phyloP scores from a whole-genome alignment of 2,113 vertebrate species.

The Rhinichthys klamathensis region DNA sequence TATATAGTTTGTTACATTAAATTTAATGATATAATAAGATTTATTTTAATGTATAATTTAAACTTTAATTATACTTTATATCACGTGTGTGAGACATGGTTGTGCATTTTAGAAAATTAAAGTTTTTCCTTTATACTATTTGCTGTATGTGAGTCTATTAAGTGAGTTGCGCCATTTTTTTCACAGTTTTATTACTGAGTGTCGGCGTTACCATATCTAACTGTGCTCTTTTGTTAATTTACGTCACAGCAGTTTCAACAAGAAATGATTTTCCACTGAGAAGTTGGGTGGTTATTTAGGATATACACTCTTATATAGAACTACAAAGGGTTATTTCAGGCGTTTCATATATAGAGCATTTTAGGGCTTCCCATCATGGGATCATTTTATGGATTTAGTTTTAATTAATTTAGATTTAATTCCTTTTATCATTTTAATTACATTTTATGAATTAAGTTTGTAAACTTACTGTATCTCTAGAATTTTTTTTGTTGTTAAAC shows the following conservation, averaged over 20 bases:
- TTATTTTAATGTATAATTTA: background rate
- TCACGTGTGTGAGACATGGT: background rate
- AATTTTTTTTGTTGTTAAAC: too few species aligned
- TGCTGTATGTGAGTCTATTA: background rate
- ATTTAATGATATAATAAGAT: background rate
- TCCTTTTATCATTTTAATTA: too few species aligned
- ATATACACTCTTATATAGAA: too few species aligned
- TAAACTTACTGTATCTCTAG: too few species aligned
- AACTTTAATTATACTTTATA: background rate
- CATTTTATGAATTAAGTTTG: too few species aligned
- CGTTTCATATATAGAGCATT: too few species aligned
- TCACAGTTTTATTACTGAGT: background rate
- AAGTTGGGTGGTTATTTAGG: background rate
- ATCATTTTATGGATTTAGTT: too few species aligned
- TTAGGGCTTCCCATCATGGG: too few species aligned
- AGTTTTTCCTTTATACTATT: background rate
- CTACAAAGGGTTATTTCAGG: too few species aligned
- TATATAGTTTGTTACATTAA: background rate
- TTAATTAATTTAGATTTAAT: too few species aligned
- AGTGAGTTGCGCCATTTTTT: background rate
- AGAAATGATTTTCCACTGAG: background rate
- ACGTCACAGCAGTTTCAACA: background rate
- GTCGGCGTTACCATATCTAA: background rate
- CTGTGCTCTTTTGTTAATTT: background rate
- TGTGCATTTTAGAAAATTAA: background rate